Base-by-base conservation (phyloP, 1,140 invertebrate species). In the Muscidifurax raptorellus region DNA sequence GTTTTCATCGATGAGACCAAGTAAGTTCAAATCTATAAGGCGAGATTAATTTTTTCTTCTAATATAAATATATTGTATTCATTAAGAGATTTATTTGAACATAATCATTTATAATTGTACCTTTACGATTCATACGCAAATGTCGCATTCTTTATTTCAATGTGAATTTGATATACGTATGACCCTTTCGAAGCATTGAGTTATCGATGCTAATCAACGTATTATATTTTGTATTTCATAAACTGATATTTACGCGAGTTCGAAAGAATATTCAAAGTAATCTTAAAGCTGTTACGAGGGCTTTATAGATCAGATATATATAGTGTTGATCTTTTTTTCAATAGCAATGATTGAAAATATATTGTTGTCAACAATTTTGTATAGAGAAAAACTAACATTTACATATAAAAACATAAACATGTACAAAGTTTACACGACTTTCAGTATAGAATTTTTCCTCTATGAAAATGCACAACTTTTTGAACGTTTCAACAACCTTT, bases 1-100 rank as follows among this genome's bases (percentile, higher is more conserved):
- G 96, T 98, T 76, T 97, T 97, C 92, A 95, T 97, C 90, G 97
- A 98, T 92, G 97, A 98, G 91, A 96, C 96, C 90, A 97, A 97
- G 97, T 97, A 95, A 94, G 95, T 96, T 89, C 87, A 64, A 66
- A 47, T 77, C 81, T 1, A 71, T 86, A 80, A 40, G 47, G 44
- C 22, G 75, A 47, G 2, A 18, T 76, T 12, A 9, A 82, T 40
- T 67, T 0, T 82, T 27, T 3, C 2, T 76, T 75, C 66, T 44
- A 30, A 44, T 69, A 15, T 40, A 18, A 28, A 75, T 66, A 30
- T 18, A n/a, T n/a, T n/a, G n/a, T 22, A 28, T 47, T 44, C 47
- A 5, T 71, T 71, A 12, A 22, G 28, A 66, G 22, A 69, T 28
- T 71, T 80, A 13, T 22, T 32, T 32, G 36, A 5, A 3, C 27